These are phyloP conservation scores for Drosophila nigrodunni DNA, from an alignment of 1,140 invertebrate genomes.

Conservation along the genomic window DNA sequence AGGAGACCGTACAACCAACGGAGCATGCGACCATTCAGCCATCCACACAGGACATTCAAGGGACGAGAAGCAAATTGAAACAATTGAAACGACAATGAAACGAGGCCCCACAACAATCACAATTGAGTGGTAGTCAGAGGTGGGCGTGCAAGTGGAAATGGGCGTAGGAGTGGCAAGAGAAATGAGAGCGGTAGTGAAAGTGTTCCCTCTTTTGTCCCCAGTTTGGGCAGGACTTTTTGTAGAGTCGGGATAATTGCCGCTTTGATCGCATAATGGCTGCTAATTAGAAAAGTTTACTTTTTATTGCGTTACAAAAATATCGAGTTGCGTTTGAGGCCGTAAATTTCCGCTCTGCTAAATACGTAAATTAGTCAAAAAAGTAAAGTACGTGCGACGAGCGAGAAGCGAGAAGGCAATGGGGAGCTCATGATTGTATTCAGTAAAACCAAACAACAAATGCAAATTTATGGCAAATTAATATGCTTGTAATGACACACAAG, in stretches of 20 bases:
- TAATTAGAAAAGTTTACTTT: constrained; percentile 82
- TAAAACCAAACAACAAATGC: constrained; percentile 38
- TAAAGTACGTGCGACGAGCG: neutral
- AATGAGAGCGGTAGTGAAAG: neutral
- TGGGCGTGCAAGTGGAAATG: too few species aligned
- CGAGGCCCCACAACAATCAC: constrained; percentile 16
- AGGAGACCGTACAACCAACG: constrained; percentile 2
- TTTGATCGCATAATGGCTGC: constrained; percentile 74
- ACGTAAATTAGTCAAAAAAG: neutral
- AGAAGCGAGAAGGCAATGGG: neutral
- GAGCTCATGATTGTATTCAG: constrained; percentile 40
- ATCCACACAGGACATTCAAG: constrained; percentile 13
- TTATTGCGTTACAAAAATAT: constrained; percentile 65
- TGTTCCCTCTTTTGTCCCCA: neutral
- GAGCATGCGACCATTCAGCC: neutral
- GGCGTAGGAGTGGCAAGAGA: too few species aligned
- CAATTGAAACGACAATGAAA: constrained; percentile 31
- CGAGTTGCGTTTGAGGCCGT: constrained; percentile 25
- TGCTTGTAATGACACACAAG: constrained; percentile 53
- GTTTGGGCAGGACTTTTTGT: neutral
- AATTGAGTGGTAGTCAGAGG: neutral
- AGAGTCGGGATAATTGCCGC: constrained; percentile 66
- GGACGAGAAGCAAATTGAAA: constrained; percentile 42
- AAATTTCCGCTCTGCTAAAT: constrained; percentile 24
- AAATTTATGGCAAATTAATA: constrained; percentile 78